Percentiles rank a stretch among this genome's conserved stretches.
These are phyloP conservation scores for Paracentrotus lividus DNA, from an alignment of 53 echinoderm and acorn worm genomes.

Conservation along the genomic window DNA sequence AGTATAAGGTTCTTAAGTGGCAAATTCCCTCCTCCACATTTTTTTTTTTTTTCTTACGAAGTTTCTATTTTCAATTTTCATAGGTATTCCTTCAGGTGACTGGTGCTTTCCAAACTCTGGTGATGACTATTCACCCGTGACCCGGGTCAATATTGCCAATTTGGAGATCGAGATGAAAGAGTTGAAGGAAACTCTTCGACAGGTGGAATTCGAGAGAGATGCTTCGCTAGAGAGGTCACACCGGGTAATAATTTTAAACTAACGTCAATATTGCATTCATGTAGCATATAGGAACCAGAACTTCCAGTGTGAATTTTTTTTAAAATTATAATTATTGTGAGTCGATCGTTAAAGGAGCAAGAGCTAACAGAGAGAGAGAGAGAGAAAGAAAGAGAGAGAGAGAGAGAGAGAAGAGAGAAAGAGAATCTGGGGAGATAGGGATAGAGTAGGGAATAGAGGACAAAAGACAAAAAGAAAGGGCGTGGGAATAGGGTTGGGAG, in stretches of 20 bases:
- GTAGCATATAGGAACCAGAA: no score
- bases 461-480: neutral
- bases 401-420: neutral
- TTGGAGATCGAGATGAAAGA: constrained; percentile 53
- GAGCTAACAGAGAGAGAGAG: no score
- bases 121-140: constrained; percentile 36
- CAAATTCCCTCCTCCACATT: no score
- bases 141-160: constrained; percentile 53
- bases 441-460: neutral
- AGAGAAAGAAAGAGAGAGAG: neutral
- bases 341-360: no score
- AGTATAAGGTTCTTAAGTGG: no score
- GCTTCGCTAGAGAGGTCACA: neutral
- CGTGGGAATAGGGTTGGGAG: no score
- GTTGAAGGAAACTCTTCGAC: constrained; percentile 25
- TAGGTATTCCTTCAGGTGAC: constrained; percentile 42
- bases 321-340: no score
- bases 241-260: neutral
- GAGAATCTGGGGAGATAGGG: neutral
- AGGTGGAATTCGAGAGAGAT: constrained; percentile 43
- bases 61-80: neutral
- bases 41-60: no score
- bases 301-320: no score
- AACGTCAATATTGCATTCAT: no score
- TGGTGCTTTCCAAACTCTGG: constrained; percentile 25